phyloP scores from a whole-genome alignment of 92 coral and sea anemone species.

The Nematostella vectensis region DNA sequence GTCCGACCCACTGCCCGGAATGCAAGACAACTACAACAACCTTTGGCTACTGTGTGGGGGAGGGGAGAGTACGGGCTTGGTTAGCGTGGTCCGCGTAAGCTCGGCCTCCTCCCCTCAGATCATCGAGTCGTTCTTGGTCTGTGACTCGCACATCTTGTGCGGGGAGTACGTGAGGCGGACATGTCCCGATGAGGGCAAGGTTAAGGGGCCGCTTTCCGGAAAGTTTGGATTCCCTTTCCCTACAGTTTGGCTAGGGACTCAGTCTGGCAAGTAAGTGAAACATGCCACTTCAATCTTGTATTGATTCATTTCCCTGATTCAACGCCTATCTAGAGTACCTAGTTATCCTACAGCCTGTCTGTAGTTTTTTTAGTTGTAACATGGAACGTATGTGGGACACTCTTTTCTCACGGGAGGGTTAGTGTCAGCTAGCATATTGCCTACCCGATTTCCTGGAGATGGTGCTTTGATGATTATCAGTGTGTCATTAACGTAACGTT shows the following conservation, averaged over 20 bases:
- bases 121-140: constrained; percentile 89
- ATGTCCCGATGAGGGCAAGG: constrained; percentile 55
- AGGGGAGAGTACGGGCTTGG: constrained; percentile 79
- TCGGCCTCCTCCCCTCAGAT: constrained; percentile 69
- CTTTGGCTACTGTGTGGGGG: constrained; percentile 85
- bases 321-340: no score
- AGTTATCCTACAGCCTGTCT: no score
- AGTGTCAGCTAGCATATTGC: no score
- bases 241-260: constrained; percentile 96
- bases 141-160: constrained; percentile 73
- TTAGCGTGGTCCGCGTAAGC: constrained; percentile 62
- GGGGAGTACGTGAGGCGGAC: constrained; percentile 76
- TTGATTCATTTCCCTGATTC: no score
- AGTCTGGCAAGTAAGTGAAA: constrained; percentile 85
- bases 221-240: constrained; percentile 97
- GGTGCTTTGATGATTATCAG: no score
- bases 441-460: no score
- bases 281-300: no score
- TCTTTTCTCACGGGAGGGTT: no score
- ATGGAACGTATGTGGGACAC: no score
- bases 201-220: constrained; percentile 63
- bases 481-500: no score
- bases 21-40: constrained; percentile 71
- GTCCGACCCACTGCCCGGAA: constrained; percentile 66
- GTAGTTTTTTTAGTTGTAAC: no score